phyloP scores from a whole-genome alignment of 1,140 invertebrate genomes.

The Sycophila sp. region DNA sequence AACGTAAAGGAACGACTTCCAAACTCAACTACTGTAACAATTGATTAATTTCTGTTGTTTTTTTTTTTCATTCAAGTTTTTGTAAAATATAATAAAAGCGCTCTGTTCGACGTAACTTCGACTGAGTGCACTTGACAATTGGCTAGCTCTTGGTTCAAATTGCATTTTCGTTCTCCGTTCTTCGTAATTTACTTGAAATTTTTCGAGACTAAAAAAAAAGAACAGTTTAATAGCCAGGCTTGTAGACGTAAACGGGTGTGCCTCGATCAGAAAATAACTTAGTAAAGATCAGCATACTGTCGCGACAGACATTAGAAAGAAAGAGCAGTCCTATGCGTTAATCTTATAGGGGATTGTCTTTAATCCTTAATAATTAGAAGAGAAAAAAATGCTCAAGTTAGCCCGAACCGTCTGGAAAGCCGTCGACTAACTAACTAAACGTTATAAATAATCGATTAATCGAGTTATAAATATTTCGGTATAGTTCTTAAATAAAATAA shows the following conservation, averaged over 20 bases:
- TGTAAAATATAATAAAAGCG: too few species aligned
- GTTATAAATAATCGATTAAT: constrained; percentile 52
- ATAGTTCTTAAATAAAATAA: constrained; percentile 44
- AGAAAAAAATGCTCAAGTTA: constrained; percentile 41
- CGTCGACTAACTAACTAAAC: constrained; percentile 44
- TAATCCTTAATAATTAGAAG: constrained; percentile 35
- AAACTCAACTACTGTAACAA: too few species aligned
- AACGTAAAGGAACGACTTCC: too few species aligned
- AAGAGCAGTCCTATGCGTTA: too few species aligned
- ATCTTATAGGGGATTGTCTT: constrained; percentile 41
- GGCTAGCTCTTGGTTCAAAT: not conserved
- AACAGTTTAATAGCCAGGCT: constrained; percentile 7
- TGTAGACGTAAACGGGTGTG: constrained; percentile 19
- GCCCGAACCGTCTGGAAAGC: constrained; percentile 37
- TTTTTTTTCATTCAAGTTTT: too few species aligned
- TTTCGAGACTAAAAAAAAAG: constrained; percentile 1
- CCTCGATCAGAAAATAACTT: constrained; percentile 3
- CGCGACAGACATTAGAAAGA: not conserved
- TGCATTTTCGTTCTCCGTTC: constrained; percentile 11
- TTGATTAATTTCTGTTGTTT: too few species aligned
- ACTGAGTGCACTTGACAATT: too few species aligned
- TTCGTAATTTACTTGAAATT: not conserved
- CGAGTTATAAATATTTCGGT: constrained; percentile 48
- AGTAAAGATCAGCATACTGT: not conserved
- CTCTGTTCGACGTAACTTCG: too few species aligned